phyloP scores from a whole-genome alignment of 2,888 invertebrate genomes.

The Lomographa bimaculata region DNA sequence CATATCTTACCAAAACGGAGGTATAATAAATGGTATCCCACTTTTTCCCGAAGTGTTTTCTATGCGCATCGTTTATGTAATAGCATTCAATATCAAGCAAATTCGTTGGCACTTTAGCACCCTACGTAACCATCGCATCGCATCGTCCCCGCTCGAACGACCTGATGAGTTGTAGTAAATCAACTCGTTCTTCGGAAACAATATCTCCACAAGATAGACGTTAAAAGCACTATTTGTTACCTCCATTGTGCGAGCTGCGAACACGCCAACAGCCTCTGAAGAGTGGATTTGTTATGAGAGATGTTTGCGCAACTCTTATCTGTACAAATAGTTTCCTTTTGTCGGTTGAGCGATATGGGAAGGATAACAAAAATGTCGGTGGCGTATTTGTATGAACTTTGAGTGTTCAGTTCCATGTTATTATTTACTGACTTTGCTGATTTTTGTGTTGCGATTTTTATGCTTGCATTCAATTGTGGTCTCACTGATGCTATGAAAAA shows the following conservation, averaged over 20 bases:
- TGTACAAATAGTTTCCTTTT: conserved; percentile 19
- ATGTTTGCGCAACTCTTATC: conserved; percentile 17
- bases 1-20: too few species aligned
- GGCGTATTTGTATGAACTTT: conserved; percentile 10
- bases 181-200: conserved; percentile 32
- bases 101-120: conserved; percentile 8
- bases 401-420: too few species aligned
- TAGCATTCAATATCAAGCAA: conserved; percentile 3
- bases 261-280: conserved; percentile 32
- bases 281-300: conserved; percentile 21
- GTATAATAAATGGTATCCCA: too few species aligned
- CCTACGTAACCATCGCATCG: conserved; percentile 27
- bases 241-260: conserved; percentile 34
- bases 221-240: conserved; percentile 42
- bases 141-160: conserved; percentile 30
- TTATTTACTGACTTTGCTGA: too few species aligned
- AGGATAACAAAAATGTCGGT: conserved; percentile 20
- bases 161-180: conserved; percentile 37
- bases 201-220: conserved; percentile 34
- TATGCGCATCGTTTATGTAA: neutral
- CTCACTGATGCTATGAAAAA: too few species aligned
- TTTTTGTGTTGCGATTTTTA: too few species aligned
- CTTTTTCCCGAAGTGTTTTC: too few species aligned
- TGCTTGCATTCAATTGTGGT: too few species aligned
- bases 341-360: conserved; percentile 14